Evolutionary conservation across 2,797 vertebrate species (phyloP).

Genomic region (Passerculus sandwichensis): DNA sequence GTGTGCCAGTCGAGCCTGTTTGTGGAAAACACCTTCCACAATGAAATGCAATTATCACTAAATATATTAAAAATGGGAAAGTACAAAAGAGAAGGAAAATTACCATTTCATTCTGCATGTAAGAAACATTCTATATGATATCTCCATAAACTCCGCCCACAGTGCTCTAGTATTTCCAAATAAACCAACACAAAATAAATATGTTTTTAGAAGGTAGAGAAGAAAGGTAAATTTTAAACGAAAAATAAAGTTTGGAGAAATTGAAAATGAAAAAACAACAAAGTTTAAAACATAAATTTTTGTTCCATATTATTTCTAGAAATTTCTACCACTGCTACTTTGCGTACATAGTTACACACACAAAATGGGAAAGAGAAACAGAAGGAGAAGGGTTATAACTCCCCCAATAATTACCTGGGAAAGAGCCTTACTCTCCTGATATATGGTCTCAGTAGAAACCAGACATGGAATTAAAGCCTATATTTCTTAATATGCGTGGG

Average conservation of each 20-base stretch:
- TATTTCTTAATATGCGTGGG: not conserved
- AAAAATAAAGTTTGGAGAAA: not conserved
- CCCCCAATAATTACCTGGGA: not conserved
- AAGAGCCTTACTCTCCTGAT: not conserved
- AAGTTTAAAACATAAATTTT: not conserved
- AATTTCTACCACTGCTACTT: not conserved
- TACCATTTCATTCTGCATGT: not conserved
- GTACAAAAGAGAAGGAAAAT: not conserved
- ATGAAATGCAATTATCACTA: not conserved
- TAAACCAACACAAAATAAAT: not conserved
- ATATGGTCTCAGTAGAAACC: not conserved
- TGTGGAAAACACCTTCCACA: not conserved
- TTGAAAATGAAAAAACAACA: not conserved
- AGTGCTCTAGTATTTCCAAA: not conserved
- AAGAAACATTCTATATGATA: not conserved
- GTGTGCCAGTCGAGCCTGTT: not conserved
- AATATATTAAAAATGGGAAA: not conserved
- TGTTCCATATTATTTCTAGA: not conserved
- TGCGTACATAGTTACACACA: not conserved
- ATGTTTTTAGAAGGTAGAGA: not conserved
- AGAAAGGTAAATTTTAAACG: not conserved
- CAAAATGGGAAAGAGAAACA: not conserved
- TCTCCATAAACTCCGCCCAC: not conserved
- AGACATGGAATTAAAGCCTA: not conserved
- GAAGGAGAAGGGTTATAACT: not conserved